Percentiles rank a stretch among this genome's conserved stretches.
Conservation (phyloP, 2,888 invertebrate genomes). For the Ischnura elegans region DNA sequence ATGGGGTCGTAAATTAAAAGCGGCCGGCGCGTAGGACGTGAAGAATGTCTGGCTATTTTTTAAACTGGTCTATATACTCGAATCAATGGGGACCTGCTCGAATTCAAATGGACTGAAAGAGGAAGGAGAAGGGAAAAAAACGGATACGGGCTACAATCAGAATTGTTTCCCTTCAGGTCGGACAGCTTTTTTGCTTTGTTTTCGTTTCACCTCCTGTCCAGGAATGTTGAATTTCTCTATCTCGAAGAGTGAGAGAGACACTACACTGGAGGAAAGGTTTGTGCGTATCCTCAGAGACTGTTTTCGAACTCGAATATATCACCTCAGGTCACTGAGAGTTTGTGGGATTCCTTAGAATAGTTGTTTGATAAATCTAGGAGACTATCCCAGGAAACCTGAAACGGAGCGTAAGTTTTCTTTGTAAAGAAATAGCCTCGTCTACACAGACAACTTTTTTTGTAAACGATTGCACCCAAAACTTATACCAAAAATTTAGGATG, state of each 20-base stretch:
- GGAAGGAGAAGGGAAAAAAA: background rate
- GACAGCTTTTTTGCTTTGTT: background rate
- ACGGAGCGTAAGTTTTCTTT: too few species aligned
- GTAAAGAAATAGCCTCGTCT: too few species aligned
- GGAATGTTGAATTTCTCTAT: conserved; percentile 4
- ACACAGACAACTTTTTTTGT: too few species aligned
- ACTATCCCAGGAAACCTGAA: too few species aligned
- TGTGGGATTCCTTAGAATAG: too few species aligned
- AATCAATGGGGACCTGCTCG: conserved; percentile 34
- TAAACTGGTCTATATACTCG: conserved; percentile 48
- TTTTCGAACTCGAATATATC: too few species aligned
- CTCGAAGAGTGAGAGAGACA: background rate
- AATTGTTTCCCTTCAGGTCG: background rate
- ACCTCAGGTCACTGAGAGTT: too few species aligned
- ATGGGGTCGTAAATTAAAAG: conserved; percentile 33
- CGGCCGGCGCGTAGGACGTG: conserved; percentile 7
- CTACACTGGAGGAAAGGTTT: background rate
- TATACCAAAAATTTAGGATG: too few species aligned
- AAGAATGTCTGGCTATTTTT: conserved; percentile 36
- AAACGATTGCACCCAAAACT: too few species aligned
- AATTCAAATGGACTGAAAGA: conserved; percentile 51
- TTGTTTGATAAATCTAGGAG: too few species aligned
- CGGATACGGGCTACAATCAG: background rate
- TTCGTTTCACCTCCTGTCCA: background rate
- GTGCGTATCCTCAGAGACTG: background rate